Evolutionary conservation across 1,140 invertebrate genomes (phyloP), one percentile per base, ranked within the genome.

Genomic region (Onthophagus taurus): DNA sequence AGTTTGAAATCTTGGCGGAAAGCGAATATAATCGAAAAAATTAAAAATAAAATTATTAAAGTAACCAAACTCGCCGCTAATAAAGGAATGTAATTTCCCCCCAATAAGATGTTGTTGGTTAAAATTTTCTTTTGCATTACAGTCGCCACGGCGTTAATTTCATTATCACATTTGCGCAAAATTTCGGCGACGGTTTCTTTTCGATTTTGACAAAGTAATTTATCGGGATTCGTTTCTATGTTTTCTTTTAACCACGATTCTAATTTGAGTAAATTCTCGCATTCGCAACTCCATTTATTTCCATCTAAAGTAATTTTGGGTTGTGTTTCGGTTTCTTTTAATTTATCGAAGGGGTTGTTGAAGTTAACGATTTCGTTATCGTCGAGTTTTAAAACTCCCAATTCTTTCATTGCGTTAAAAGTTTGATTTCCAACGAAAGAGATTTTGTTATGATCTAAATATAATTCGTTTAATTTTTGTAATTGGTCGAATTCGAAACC

Each of bases 361-460:
- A 88, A 89, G 44, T 79, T 76, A 2, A 72, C 72, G 18, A 91
- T 75, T 51, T 77, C 75, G 66, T 91, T 91, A 57, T 83, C 78
- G 57, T 89, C 84, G 23, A 90, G 71, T 52, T 80, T 74, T 2
- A 91, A 67, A 13, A 89, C 78, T 48, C 87, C 81, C 19, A 91
- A 68, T 13, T 78, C 74, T 55, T 77, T 77, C 54, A 90, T 69
- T 17, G 77, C 72, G 11, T 72, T 65, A 63, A 91, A 89, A 6
- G 84, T 87, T 48, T 77, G 73, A 64, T 87, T 84, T 41, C 78
- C 78, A 11, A 90, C 80, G 58, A 74, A 75, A 11, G 70, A 61
- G 37, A 90, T 77, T 19, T 74, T 65, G 65, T 91, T 90, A 57
- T 84, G 77, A 56, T 89, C 84, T 20, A 92, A 70, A 67, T 89